These are phyloP conservation scores for Heteromormyrus szaboi DNA, from an alignment of 2,797 vertebrate genomes.

Conservation along the genomic window DNA sequence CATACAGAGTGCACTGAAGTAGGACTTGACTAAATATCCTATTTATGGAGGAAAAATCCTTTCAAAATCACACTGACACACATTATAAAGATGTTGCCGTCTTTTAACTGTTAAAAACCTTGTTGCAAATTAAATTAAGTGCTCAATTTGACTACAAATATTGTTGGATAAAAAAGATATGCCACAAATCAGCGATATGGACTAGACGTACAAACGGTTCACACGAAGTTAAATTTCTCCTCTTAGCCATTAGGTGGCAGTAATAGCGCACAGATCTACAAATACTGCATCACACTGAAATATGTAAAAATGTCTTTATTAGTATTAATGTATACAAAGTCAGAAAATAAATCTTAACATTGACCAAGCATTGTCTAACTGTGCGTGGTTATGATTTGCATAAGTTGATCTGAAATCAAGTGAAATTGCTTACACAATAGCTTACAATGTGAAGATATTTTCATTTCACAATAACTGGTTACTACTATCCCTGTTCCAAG, in stretches of 20 bases:
- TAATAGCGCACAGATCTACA: not conserved
- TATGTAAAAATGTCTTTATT: conserved; percentile 33
- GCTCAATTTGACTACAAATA: not conserved
- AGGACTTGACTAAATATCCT: not conserved
- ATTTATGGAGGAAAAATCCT: not conserved
- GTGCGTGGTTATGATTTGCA: not conserved
- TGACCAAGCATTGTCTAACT: conserved; percentile 13
- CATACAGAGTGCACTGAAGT: not conserved
- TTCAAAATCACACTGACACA: not conserved
- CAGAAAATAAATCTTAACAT: conserved; percentile 17
- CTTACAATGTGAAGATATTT: not conserved
- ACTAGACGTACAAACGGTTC: not conserved
- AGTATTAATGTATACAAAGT: conserved; percentile 27
- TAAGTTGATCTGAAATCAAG: conserved; percentile 5
- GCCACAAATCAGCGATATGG: not conserved
- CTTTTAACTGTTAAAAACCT: not conserved
- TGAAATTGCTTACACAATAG: conserved; percentile 6
- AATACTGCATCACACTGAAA: not conserved
- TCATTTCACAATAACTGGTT: not conserved
- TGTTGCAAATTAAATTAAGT: not conserved
- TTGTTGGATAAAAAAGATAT: not conserved
- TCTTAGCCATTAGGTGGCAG: not conserved
- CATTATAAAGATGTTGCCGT: not conserved
- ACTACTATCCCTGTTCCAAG: not conserved
- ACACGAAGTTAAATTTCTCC: not conserved